phyloP scores from a whole-genome alignment of 2,113 vertebrate species.

The Trichomycterus rosablanca region DNA sequence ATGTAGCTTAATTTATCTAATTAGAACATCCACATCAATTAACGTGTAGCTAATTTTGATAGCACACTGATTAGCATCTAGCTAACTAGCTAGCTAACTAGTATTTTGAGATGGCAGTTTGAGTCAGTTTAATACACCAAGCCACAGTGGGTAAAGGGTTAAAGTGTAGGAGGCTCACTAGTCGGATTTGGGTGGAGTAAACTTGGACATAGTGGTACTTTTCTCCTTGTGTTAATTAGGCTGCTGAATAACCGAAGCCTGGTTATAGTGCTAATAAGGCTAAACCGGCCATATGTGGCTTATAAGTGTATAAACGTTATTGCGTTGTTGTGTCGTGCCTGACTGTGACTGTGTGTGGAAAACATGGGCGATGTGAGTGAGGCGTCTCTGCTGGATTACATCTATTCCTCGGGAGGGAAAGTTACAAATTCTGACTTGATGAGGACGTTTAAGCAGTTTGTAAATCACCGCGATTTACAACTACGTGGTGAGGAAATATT shows the following conservation, averaged over 20 bases:
- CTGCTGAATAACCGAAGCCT: conserved; percentile 13
- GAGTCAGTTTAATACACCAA: no score
- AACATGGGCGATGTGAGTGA: conserved; percentile 67
- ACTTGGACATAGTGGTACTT: conserved; percentile 48
- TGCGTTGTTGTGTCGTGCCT: neutral
- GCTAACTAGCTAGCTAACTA: no score
- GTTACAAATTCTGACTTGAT: conserved; percentile 68
- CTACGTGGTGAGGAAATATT: conserved; percentile 63
- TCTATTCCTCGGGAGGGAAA: conserved; percentile 62
- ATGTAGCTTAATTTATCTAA: no score
- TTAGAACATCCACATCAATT: no score
- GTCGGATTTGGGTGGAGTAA: conserved; percentile 65
- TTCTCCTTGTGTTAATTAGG: conserved; percentile 56
- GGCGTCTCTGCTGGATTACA: conserved; percentile 67
- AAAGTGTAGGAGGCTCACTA: conserved; percentile 57
- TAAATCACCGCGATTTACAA: conserved; percentile 65
- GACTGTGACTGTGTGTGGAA: neutral
- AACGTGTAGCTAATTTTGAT: no score
- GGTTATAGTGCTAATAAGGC: neutral
- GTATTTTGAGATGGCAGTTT: no score
- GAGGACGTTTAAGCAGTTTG: conserved; percentile 67
- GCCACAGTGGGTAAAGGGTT: conserved; percentile 60
- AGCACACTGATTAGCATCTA: no score
- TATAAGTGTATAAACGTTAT: no score
- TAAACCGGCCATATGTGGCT: neutral